Evolutionary conservation across 2,113 vertebrate species (phyloP).

Genomic region (Nanorana parkeri): DNA sequence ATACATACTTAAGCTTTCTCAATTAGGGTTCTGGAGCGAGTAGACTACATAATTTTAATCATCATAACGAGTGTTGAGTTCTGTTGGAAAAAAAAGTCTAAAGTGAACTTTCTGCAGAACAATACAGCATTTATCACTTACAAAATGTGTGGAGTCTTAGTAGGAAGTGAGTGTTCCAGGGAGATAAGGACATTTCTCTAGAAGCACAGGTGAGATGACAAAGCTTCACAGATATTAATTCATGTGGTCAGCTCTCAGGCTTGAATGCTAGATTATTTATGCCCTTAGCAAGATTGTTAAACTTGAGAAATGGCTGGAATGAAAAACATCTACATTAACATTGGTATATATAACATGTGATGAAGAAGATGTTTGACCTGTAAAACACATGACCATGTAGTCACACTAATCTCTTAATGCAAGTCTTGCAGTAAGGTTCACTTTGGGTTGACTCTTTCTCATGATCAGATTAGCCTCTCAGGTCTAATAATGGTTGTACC

Average conservation of each 20-base stretch:
- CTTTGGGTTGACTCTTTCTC: too few relatives aligned
- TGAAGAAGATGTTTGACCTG: too few relatives aligned
- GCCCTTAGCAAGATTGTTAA: conserved; percentile 13
- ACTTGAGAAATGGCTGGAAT: conserved; percentile 3
- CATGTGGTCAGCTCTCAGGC: conserved; percentile 2
- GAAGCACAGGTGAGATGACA: background rate
- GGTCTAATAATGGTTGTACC: too few relatives aligned
- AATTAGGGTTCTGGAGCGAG: too few relatives aligned
- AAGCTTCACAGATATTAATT: conserved; percentile 26
- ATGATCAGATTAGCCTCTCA: too few relatives aligned
- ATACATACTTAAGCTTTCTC: too few relatives aligned
- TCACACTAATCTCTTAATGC: too few relatives aligned
- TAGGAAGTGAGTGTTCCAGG: conserved; percentile 10
- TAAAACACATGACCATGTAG: too few relatives aligned
- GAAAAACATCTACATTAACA: background rate
- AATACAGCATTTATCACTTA: conserved; percentile 13
- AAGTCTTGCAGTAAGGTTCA: too few relatives aligned
- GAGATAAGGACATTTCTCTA: conserved; percentile 34
- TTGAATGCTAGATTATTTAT: conserved; percentile 15
- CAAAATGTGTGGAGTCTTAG: conserved; percentile 11
- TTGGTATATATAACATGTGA: background rate
- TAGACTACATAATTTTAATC: background rate
- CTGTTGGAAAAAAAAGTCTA: conserved; percentile 27
- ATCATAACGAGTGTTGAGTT: conserved; percentile 22
- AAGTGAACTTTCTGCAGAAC: background rate